A percentile compares a stretch with the other conserved stretches of the same genome.
These are phyloP conservation scores for Zapornia atra DNA, from an alignment of 2,113 vertebrate genomes.

Conservation along the genomic window DNA sequence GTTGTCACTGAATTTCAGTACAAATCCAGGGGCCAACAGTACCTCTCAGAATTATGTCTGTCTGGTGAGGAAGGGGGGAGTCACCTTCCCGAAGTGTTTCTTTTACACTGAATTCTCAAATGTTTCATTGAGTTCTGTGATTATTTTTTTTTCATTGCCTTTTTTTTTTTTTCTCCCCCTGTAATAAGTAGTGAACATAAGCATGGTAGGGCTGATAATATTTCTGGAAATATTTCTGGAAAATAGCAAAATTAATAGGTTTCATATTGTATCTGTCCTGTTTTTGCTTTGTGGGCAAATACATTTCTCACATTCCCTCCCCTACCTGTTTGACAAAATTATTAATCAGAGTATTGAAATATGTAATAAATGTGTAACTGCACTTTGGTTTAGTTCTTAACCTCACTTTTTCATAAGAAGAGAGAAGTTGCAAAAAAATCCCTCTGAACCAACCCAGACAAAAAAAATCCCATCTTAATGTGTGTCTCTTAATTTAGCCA, in stretches of 20 bases:
- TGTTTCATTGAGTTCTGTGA: neutral
- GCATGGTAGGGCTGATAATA: neutral
- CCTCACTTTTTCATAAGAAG: neutral
- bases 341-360: neutral
- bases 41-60: neutral
- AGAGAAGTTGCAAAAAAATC: neutral
- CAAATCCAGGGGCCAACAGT: neutral
- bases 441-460: fast-evolving
- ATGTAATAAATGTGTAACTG: neutral
- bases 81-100: neutral
- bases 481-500: neutral
- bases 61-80: neutral
- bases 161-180: neutral
- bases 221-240: slow-evolving; percentile 4
- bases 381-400: neutral
- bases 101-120: neutral
- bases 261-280: neutral
- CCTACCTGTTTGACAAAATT: neutral
- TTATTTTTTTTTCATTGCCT: neutral
- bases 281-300: neutral
- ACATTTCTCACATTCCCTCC: neutral
- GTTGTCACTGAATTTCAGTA: neutral
- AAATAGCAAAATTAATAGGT: neutral
- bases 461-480: neutral
- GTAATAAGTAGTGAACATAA: neutral